Conservation (phyloP, 2,797 vertebrate genomes). For the Euphonia xanthogaster region DNA sequence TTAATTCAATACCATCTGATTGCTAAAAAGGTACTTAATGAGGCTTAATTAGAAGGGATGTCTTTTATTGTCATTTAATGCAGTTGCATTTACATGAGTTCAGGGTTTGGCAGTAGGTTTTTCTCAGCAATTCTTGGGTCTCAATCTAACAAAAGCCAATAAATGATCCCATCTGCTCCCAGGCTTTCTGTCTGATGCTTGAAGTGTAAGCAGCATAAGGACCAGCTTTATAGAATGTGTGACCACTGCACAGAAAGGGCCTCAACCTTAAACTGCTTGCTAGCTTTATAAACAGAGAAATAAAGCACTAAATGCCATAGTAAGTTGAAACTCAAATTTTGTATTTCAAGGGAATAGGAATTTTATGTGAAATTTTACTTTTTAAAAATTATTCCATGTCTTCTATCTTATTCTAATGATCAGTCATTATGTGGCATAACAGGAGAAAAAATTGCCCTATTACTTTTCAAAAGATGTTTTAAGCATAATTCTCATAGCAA, state of each 20-base stretch:
- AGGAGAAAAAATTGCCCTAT: background rate
- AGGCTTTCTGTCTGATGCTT: background rate
- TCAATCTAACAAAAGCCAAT: background rate
- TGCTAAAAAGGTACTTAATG: conserved; percentile 45
- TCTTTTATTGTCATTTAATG: conserved; percentile 3
- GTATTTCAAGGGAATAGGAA: background rate
- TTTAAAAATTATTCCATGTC: background rate
- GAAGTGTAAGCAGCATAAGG: background rate
- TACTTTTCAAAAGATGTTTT: background rate
- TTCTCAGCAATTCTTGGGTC: background rate
- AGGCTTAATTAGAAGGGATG: conserved; percentile 43
- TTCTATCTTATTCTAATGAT: background rate
- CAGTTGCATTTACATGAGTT: background rate
- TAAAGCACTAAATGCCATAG: background rate
- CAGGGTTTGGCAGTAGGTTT: background rate
- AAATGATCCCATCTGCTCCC: background rate
- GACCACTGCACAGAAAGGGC: background rate
- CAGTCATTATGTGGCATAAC: background rate
- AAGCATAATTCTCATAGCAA: background rate
- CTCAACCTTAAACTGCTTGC: background rate
- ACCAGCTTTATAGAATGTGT: background rate
- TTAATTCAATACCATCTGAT: conserved; percentile 54
- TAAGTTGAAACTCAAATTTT: background rate
- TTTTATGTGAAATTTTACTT: background rate
- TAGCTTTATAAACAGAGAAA: background rate